Base-by-base conservation (phyloP, 2,113 vertebrate genomes). In the Pangasianodon hypophthalmus region DNA sequence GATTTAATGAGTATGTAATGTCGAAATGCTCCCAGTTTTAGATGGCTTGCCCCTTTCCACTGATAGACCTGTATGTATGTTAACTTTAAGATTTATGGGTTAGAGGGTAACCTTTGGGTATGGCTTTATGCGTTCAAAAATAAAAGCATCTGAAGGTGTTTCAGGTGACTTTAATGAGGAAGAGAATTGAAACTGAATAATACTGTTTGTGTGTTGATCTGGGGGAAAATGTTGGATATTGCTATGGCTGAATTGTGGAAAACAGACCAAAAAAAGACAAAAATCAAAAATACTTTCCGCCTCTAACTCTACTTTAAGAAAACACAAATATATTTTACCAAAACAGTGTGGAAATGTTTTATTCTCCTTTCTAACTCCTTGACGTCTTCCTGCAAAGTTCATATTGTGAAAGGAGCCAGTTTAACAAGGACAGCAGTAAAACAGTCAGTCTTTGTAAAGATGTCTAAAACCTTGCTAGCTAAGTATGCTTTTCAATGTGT, bases 1-100 rank as follows among this genome's bases (percentile, higher is more conserved):
- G 54, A 60, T 84, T 44, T 84, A 84, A 84, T 84, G 54, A 84
- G 81, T 41, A 44, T 24, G 54, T 54, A 60, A 84, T 58, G 54
- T 60, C 13, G 9, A 56, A 82, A 56, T 32, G 18, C n/a, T 82
- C 18, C 8, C n/a, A 21, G 80, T 56, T 82, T 54, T 82, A 3
- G 16, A 37, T 82, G 18, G 3, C 50, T 54, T 82, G 24, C 77
- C 26, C 46, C 26, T 80, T 50, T 80, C 26, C 46, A 77, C 4
- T 56, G 24, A 1, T 26, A 58, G 56, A 19, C 21, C 13, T 56
- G 50, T 83, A 37, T 37, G 37, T 37, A 37, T 9, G 50, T 50
- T 50, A 7, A 10, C 50, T 16, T 56, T 56, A 54, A 14, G 62
- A 0, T 64, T 8, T 26, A 29, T 29, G 62, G 62, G 9, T 29